phyloP scores from a whole-genome alignment of 2,797 vertebrate genomes.

The Acrocephalus scirpaceus region DNA sequence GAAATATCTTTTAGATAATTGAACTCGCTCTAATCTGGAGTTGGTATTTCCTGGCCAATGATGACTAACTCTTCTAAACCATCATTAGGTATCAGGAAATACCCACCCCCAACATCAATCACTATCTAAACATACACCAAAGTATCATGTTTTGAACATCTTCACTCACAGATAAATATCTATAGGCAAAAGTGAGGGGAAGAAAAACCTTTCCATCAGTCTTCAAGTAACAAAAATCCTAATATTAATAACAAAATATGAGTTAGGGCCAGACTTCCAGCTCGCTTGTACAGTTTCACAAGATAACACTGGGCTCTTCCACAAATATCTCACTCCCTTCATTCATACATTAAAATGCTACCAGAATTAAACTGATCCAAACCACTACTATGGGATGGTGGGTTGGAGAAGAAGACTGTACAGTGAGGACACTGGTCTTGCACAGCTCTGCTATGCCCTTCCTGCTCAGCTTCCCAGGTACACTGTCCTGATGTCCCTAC shows the following conservation, averaged over 20 bases:
- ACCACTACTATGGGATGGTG: neutral
- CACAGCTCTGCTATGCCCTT: fast-evolving
- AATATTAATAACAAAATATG: neutral
- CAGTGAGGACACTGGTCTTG: neutral
- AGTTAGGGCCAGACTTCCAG: neutral
- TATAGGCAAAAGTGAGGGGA: neutral
- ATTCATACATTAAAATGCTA: neutral
- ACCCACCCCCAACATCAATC: slow-evolving; percentile 1
- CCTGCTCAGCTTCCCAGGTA: neutral
- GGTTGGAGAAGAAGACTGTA: neutral
- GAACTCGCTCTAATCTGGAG: neutral
- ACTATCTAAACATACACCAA: neutral
- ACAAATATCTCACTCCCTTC: neutral
- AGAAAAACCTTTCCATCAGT: neutral
- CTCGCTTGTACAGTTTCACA: neutral
- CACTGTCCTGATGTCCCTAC: fast-evolving
- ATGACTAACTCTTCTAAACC: slow-evolving; percentile 21
- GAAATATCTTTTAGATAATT: slow-evolving; percentile 38
- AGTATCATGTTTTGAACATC: neutral
- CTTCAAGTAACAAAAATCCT: neutral
- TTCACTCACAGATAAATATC: neutral
- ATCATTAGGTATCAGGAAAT: slow-evolving; percentile 59
- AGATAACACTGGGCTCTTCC: neutral
- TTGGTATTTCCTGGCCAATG: slow-evolving; percentile 57
- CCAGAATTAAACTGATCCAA: neutral